Percentiles rank a stretch among this genome's conserved stretches.
Evolutionary conservation across 2,113 vertebrate genomes (phyloP).

Genomic region (Nothoprocta pentlandii): DNA sequence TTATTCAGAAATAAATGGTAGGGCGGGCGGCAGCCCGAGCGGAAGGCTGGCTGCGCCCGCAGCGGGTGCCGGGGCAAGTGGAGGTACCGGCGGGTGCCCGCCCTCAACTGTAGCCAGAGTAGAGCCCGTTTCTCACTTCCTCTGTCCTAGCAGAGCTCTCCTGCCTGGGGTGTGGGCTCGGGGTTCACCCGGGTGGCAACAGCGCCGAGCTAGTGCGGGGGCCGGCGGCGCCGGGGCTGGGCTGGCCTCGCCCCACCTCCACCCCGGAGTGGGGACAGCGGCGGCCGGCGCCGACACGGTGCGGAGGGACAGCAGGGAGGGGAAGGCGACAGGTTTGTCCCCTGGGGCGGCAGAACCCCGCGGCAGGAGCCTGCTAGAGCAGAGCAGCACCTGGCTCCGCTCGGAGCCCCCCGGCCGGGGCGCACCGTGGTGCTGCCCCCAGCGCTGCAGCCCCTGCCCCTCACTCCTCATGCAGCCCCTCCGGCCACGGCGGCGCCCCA

Average conservation of each 20-base stretch:
- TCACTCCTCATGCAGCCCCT: neutral
- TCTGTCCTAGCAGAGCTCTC: neutral
- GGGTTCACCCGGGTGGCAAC: neutral
- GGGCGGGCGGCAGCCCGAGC: neutral
- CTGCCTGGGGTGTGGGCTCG: neutral
- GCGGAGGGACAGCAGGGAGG: neutral
- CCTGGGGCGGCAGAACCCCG: neutral
- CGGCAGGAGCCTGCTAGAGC: neutral
- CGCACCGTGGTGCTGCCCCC: neutral
- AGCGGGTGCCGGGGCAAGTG: neutral
- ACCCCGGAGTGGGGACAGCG: neutral
- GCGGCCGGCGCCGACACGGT: neutral
- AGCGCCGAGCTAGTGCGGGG: neutral
- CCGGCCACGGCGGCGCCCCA: neutral
- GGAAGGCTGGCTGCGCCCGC: neutral
- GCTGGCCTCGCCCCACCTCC: neutral
- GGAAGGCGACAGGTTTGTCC: constrained; percentile 13
- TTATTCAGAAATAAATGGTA: neutral
- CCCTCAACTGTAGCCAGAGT: constrained; percentile 49
- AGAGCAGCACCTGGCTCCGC: neutral
- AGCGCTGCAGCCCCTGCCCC: neutral
- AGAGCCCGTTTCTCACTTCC: neutral
- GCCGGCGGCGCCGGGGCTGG: neutral
- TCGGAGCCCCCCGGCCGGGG: neutral
- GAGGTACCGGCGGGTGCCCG: neutral